A percentile compares a stretch with the other conserved stretches of the same genome.
These are phyloP conservation scores for Iselma pallidipennis DNA, from an alignment of 2,888 invertebrate genomes.

Conservation along the genomic window DNA sequence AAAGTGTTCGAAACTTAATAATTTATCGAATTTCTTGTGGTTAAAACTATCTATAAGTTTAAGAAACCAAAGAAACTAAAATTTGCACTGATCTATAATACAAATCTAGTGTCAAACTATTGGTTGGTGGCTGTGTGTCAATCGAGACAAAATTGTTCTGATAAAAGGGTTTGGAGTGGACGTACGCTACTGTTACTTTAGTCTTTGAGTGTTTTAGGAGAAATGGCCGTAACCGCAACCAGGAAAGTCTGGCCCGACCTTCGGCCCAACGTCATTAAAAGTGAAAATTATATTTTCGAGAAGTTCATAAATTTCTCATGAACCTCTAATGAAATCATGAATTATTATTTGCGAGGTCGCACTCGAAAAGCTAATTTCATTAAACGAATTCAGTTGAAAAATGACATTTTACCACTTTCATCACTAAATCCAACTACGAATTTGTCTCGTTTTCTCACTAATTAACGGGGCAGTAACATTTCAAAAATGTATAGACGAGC, in stretches of 20 bases:
- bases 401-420: constrained; percentile 26
- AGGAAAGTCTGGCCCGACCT: constrained; percentile 19
- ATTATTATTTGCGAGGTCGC: constrained; percentile 34
- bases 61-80: too few species aligned
- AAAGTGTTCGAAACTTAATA: background rate
- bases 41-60: too few species aligned
- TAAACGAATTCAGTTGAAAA: constrained; percentile 28
- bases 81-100: too few species aligned
- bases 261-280: constrained; percentile 22
- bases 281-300: constrained; percentile 35
- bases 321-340: constrained; percentile 39
- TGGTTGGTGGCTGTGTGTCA: too few species aligned
- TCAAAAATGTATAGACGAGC: background rate
- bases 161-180: too few species aligned
- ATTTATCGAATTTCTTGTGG: background rate
- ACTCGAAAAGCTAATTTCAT: constrained; percentile 26
- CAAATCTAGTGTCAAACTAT: too few species aligned
- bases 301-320: constrained; percentile 38
- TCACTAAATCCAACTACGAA: constrained; percentile 5
- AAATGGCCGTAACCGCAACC: constrained; percentile 18
- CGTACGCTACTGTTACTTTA: constrained; percentile 13
- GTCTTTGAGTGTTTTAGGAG: constrained; percentile 18
- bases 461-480: background rate
- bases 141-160: too few species aligned
- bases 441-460: constrained; percentile 10